Base-by-base conservation (phyloP, 2,113 vertebrate species). In the Anolis carolinensis region DNA sequence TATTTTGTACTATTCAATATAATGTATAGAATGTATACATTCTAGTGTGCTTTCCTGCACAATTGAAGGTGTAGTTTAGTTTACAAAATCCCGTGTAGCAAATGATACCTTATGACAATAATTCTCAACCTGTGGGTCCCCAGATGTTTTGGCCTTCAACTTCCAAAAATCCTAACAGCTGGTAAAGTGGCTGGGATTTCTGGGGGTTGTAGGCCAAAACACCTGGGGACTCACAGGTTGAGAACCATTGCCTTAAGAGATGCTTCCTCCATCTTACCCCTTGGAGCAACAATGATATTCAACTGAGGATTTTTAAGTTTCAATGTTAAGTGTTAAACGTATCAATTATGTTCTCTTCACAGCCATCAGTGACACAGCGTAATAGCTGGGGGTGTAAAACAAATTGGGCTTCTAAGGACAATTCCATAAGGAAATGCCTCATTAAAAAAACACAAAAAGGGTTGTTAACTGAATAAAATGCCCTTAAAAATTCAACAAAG, bases 341-440 rank as follows among this genome's bases (percentile, higher is more conserved):
- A 52, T 74, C 71, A 71, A 36, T 67, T 48, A 79, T 30, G n/a
- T 7, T 48, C 16, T 1, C 36, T 62, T 63, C 63, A 65, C 55
- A 36, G 65, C 27, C 36, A 67, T 0, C 0, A 23, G 1, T 27
- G 0, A 25, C 0, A 0, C 81, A 84, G 50, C 5, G 63, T 65
- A 25, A 71, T 44, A 62, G n/a, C 55, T 1, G 34, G 13, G 27
- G 81, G 67, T 0, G 4, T 68, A 48, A 34, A 75, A 0, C 18
- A 68, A 27, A 65, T 0, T 82, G 81, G 55, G 14, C 30, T 71
- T 82, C 23, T 0, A 4, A 85, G 55, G 5, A 79, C 16, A 79
- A 88, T 4, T 63, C 21, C 34, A n/a, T 27, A 72, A 63, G 87
- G 79, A 9, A 68, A 0, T 0, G 0, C 0, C 1, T 87, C 1